Evolutionary conservation across 2,888 invertebrate species (phyloP).

Genomic region (Caenorhabditis afra): DNA sequence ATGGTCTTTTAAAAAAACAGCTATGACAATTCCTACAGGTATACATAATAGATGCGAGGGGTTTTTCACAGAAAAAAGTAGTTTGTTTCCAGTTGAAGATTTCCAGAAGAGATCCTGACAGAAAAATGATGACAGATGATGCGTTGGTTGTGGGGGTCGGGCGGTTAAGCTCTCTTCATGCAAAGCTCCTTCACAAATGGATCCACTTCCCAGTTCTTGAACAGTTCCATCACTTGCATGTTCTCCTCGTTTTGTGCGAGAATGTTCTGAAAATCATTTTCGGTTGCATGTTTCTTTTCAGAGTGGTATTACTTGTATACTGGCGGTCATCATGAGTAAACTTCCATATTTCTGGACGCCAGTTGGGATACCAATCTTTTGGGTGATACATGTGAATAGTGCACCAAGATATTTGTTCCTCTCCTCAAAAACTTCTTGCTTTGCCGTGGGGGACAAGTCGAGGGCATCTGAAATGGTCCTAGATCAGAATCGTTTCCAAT

Average conservation of each 20-base stretch:
- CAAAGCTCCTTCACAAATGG: constrained; percentile 73
- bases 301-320: constrained; percentile 66
- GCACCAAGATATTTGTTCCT: constrained; percentile 78
- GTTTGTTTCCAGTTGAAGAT: constrained; percentile 7
- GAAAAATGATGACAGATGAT: constrained; percentile 5
- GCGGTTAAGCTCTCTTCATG: constrained; percentile 64
- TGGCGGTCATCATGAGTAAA: constrained; percentile 74
- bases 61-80: constrained; percentile 49
- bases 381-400: constrained; percentile 75
- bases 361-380: constrained; percentile 66
- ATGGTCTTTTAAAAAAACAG: neutral
- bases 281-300: no score
- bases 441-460: constrained; percentile 74
- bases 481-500: neutral
- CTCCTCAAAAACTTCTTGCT: constrained; percentile 74
- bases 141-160: neutral
- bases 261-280: constrained; percentile 75
- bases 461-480: constrained; percentile 72
- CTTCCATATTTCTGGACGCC: constrained; percentile 74
- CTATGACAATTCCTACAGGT: constrained; percentile 32
- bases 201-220: constrained; percentile 76
- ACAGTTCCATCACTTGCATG: constrained; percentile 80
- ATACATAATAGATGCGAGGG: neutral
- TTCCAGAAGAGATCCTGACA: constrained; percentile 37
- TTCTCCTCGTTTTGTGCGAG: constrained; percentile 80